Conservation (phyloP, 2,113 vertebrate species). For the Phaethon lepturus region DNA sequence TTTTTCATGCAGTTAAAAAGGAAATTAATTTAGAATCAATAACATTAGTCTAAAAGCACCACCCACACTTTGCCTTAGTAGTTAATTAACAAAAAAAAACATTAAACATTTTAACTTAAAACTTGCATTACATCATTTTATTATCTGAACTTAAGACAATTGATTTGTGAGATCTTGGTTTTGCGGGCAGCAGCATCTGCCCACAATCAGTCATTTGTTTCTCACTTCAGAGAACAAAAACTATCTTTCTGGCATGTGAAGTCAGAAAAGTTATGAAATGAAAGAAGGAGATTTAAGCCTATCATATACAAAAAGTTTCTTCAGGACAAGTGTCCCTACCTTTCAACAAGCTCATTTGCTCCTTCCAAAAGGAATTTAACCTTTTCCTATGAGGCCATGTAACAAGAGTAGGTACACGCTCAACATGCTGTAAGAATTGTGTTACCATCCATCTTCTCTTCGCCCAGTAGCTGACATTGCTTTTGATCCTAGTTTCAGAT, state of each 20-base stretch:
- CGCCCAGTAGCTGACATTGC: conserved; percentile 70
- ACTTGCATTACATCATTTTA: conserved; percentile 21
- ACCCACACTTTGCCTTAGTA: conserved; percentile 40
- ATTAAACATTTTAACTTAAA: conserved; percentile 32
- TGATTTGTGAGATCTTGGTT: conserved; percentile 11
- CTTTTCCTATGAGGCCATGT: conserved; percentile 72
- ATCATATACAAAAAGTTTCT: conserved; percentile 56
- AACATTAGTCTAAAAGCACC: conserved; percentile 18
- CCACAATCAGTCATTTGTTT: conserved; percentile 27
- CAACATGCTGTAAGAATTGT: conserved; percentile 74
- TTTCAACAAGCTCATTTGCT: conserved; percentile 72
- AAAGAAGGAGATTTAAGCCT: conserved; percentile 66
- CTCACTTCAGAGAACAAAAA: conserved; percentile 37
- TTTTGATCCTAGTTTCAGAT: conserved; percentile 73
- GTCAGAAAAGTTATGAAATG: conserved; percentile 50
- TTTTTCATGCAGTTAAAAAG: neutral
- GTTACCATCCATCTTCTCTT: conserved; percentile 73
- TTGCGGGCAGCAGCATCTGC: neutral
- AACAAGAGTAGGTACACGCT: conserved; percentile 71
- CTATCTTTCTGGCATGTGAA: conserved; percentile 47
- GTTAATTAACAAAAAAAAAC: neutral
- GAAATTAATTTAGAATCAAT: conserved; percentile 26
- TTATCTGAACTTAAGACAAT: conserved; percentile 45
- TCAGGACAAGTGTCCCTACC: conserved; percentile 68
- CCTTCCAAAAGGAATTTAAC: conserved; percentile 72